Base-by-base conservation (phyloP, 23 tunicate species). In the Botrylloides violaceus region DNA sequence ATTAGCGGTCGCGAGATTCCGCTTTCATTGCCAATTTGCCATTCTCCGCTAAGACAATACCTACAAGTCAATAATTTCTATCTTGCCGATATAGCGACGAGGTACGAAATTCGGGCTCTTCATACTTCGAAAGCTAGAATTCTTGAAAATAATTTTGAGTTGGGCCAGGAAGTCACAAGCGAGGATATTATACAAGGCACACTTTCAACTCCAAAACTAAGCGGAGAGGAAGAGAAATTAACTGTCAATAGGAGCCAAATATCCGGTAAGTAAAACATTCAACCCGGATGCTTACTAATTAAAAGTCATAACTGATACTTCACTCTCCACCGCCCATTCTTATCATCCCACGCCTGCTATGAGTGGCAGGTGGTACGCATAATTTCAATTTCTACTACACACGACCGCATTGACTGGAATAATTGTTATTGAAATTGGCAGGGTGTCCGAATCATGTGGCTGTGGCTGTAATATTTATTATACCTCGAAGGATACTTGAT, bases 361-460 rank as follows among this genome's bases (percentile, higher is more conserved):
- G n/a, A n/a, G n/a, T n/a, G n/a, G n/a, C n/a, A n/a, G n/a, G n/a
- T n/a, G n/a, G n/a, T n/a, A n/a, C n/a, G n/a, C n/a, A n/a, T n/a
- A n/a, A n/a, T n/a, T n/a, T n/a, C n/a, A n/a, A n/a, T n/a, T n/a
- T n/a, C n/a, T n/a, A n/a, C n/a, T n/a, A n/a, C n/a, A n/a, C n/a
- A n/a, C n/a, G n/a, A n/a, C n/a, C n/a, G n/a, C n/a, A n/a, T n/a
- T n/a, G n/a, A n/a, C n/a, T n/a, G n/a, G n/a, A n/a, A n/a, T n/a
- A n/a, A n/a, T n/a, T n/a, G n/a, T n/a, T n/a, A n/a, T n/a, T n/a
- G n/a, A n/a, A n/a, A 33, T 60, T 60, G 5, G 12, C 74, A 68
- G 95, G 33, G 15, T 87, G 95, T 63, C 95, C 95, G 5, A 61
- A 78, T 4, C 86, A 87, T 70, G 95, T 81, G 2, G 80, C 83